A percentile compares a stretch with the other conserved stretches of the same genome.
Conservation (phyloP, 2,888 invertebrate genomes). For the Epiblema foenella region DNA sequence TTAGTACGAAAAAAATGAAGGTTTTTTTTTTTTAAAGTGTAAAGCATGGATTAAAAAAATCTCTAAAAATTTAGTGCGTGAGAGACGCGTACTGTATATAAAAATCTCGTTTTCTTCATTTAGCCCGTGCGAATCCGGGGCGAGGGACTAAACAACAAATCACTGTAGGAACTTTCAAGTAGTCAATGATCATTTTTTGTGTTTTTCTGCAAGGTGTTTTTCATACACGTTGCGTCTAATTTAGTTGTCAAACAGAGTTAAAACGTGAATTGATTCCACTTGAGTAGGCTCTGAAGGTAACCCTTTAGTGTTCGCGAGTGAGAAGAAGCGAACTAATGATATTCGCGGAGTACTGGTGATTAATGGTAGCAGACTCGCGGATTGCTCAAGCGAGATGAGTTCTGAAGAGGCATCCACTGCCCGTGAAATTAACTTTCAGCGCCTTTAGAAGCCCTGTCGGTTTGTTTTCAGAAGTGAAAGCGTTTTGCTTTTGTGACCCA, state of each 20-base stretch:
- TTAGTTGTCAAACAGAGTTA: background rate
- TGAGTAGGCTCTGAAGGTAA: constrained; percentile 15
- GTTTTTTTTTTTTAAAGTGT: too few relatives aligned
- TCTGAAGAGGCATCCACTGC: constrained; percentile 78
- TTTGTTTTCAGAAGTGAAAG: constrained; percentile 66
- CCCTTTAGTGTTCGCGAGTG: constrained; percentile 45
- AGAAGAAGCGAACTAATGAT: constrained; percentile 63
- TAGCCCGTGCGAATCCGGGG: too few relatives aligned
- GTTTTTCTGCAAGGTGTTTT: background rate
- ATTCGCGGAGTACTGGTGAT: constrained; percentile 70
- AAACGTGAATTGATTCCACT: constrained; percentile 15
- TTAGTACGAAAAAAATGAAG: too few relatives aligned
- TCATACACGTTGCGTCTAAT: background rate
- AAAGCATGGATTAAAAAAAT: too few relatives aligned
- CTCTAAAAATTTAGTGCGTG: too few relatives aligned
- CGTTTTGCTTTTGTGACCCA: constrained; percentile 63
- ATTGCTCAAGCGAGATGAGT: constrained; percentile 79
- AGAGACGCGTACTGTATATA: too few relatives aligned
- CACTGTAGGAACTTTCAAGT: background rate
- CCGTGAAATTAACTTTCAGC: constrained; percentile 83
- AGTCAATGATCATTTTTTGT: background rate
- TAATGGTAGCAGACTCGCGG: constrained; percentile 74
- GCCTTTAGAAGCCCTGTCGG: constrained; percentile 72
- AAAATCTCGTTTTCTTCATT: too few relatives aligned
- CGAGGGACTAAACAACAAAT: too few relatives aligned